Conservation (phyloP, 2,888 invertebrate genomes). For the Lasioglossum marginatum region DNA sequence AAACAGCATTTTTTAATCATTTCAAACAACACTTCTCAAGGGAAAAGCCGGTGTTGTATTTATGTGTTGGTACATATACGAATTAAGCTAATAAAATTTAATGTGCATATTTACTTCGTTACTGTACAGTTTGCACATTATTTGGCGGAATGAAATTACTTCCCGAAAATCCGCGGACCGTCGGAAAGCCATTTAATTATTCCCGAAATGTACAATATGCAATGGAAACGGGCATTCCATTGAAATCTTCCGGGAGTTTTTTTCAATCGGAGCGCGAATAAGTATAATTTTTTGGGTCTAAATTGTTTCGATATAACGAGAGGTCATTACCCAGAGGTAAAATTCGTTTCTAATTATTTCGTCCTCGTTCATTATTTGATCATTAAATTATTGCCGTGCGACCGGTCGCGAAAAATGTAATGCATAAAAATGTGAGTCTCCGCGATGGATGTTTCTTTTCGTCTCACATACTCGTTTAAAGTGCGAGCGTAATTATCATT, state of each 20-base stretch:
- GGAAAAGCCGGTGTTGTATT: too few relatives aligned
- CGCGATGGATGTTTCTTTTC: neutral
- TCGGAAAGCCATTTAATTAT: neutral
- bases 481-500: neutral
- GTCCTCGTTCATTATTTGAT: neutral
- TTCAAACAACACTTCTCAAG: too few relatives aligned
- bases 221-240: too few relatives aligned
- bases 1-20: too few relatives aligned
- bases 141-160: neutral
- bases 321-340: neutral
- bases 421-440: too few relatives aligned
- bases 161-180: neutral
- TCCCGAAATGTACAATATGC: neutral
- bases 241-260: neutral
- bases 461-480: neutral
- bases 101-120: neutral
- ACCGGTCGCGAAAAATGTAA: too few relatives aligned
- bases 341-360: constrained; percentile 13
- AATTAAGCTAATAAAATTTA: neutral
- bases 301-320: neutral
- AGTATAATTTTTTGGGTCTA: neutral
- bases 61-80: too few relatives aligned
- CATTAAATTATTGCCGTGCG: neutral
- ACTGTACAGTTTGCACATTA: neutral
- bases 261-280: neutral